A percentile compares a stretch with the other conserved stretches of the same genome.
Evolutionary conservation across 2,888 invertebrate genomes (phyloP).

Genomic region (Trachelus stipa): DNA sequence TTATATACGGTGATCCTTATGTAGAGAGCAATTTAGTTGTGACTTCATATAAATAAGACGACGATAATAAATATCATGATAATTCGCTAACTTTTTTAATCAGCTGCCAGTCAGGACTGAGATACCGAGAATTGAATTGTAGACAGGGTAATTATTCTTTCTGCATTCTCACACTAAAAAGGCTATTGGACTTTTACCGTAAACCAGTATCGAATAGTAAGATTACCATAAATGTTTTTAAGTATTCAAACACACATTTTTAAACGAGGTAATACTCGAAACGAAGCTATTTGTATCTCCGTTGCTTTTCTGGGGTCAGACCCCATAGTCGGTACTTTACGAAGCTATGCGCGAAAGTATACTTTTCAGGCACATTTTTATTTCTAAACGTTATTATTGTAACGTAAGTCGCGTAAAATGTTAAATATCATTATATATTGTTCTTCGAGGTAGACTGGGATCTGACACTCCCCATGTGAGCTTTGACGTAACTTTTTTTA

Average conservation of each 20-base stretch:
- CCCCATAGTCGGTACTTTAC: background rate
- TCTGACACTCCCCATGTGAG: background rate
- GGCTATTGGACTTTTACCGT: too few relatives aligned
- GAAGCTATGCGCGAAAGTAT: background rate
- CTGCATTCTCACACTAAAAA: background rate
- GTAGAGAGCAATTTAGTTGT: background rate
- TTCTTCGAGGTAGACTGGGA: background rate
- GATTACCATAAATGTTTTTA: background rate
- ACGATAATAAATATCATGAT: background rate
- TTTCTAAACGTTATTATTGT: too few relatives aligned
- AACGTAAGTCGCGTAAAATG: background rate
- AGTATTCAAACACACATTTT: too few relatives aligned
- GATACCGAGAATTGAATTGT: background rate
- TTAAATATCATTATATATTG: background rate
- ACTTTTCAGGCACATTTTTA: background rate
- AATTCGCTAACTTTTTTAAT: background rate
- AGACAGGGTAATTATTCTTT: background rate
- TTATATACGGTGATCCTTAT: background rate
- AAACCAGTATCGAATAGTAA: too few relatives aligned
- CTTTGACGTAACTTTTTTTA: too few relatives aligned
- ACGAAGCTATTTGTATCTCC: background rate
- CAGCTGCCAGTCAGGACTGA: background rate
- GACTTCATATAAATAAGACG: background rate
- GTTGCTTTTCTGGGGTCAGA: background rate
- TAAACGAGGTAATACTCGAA: background rate